phyloP scores from a whole-genome alignment of 2,888 invertebrate species.

The Priocnemis perturbator region DNA sequence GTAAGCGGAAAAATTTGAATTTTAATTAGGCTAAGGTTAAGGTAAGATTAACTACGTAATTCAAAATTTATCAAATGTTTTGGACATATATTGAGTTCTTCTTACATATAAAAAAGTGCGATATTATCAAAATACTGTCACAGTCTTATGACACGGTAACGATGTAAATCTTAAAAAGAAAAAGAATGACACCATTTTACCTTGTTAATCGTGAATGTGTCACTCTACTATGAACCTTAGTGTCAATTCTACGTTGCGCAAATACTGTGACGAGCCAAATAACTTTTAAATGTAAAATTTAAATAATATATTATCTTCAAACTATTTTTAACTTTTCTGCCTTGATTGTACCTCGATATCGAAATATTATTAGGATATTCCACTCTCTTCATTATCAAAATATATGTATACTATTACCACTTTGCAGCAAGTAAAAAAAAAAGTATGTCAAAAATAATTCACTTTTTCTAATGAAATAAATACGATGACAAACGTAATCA shows the following conservation, averaged over 20 bases:
- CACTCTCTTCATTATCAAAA: slow-evolving; percentile 34
- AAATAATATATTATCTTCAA: slow-evolving; percentile 71
- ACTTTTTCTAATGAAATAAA: slow-evolving; percentile 33
- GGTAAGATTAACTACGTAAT: slow-evolving; percentile 64
- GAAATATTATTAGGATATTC: slow-evolving; percentile 36
- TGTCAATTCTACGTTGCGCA: slow-evolving; percentile 73
- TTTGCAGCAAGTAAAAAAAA: slow-evolving; percentile 22
- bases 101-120: slow-evolving; percentile 67
- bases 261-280: slow-evolving; percentile 75
- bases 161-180: slow-evolving; percentile 56
- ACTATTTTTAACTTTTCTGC: slow-evolving; percentile 58
- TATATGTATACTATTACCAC: slow-evolving; percentile 25
- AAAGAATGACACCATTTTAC: slow-evolving; percentile 57
- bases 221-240: slow-evolving; percentile 69
- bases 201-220: slow-evolving; percentile 67
- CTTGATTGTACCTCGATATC: slow-evolving; percentile 51
- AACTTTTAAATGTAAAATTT: slow-evolving; percentile 75
- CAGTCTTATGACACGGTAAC: slow-evolving; percentile 62
- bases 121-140: slow-evolving; percentile 68
- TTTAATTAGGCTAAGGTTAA: slow-evolving; percentile 66
- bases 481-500: slow-evolving; percentile 24
- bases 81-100: slow-evolving; percentile 71
- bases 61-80: slow-evolving; percentile 71
- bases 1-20: slow-evolving; percentile 51
- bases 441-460: slow-evolving; percentile 20